Base-by-base conservation (phyloP, 2,888 invertebrate genomes). In the Lasioglossum calceatum region DNA sequence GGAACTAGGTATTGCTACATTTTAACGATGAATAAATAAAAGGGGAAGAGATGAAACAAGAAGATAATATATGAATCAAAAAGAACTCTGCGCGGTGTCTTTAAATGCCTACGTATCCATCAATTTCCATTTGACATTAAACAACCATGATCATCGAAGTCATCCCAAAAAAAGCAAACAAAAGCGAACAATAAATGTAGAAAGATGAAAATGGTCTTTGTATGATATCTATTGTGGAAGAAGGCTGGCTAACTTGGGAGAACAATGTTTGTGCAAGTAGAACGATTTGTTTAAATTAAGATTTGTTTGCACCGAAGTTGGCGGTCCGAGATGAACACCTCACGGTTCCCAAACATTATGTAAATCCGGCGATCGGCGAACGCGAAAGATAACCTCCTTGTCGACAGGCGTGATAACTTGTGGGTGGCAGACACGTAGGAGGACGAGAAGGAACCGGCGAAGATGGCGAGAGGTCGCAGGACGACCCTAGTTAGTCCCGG, bases 331-430 rank as follows among this genome's bases (percentile, higher is more conserved):
- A 27, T 72, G 79, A 61, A 58, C 58, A 76, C 71, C 79, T 87
- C 58, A 64, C 71, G 54, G n/a, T 42, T 72, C 73, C 61, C 81
- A 88, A 88, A 82, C 86, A 87, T 92, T 92, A 92, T 93, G 93
- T 87, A 93, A 93, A 93, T 93, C 85, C 85, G 75, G 85, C 89
- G 92, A 93, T 93, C 87, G 90, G 88, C 92, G 90, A 93, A 92
- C 85, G 86, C 88, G 87, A 84, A 92, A 92, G 92, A 92, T 91
- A 92, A 91, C 90, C 91, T 91, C 82, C 88, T 88, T 88, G 90
- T 87, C 88, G 91, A 85, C 87, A 80, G 87, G 85, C 87, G 89
- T 76, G 91, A 88, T 89, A 90, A 88, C 87, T 84, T 85, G 88
- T 71, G 86, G 86, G 76, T 54, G 83, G 85, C 86, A 77, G 88